Conservation (phyloP, 1,140 invertebrate genomes). For the Teleopsis dalmanni region DNA sequence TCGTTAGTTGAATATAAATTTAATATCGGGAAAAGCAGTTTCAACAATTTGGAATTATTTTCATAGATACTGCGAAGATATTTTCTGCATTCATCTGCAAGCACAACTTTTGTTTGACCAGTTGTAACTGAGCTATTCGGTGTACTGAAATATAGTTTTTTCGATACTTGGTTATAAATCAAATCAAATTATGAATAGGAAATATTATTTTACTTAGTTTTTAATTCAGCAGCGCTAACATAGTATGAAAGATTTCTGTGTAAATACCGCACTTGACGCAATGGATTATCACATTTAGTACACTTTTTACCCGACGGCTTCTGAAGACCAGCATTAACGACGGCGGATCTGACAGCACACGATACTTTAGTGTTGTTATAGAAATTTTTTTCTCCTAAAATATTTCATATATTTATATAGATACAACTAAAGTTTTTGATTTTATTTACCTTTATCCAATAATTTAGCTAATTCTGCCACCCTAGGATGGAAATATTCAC, state of each 20-base stretch:
- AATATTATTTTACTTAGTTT: slow-evolving; percentile 24
- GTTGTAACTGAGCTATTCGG: neutral
- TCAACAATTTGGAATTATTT: slow-evolving; percentile 66
- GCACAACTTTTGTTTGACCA: slow-evolving; percentile 36
- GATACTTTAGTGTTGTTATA: slow-evolving; percentile 48
- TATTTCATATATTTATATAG: neutral
- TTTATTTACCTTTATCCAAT: slow-evolving; percentile 20
- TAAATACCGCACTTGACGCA: slow-evolving; percentile 55
- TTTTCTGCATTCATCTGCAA: slow-evolving; percentile 57
- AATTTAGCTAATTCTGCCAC: slow-evolving; percentile 28
- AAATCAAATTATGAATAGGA: neutral
- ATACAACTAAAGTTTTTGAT: no score
- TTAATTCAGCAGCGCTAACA: slow-evolving; percentile 41
- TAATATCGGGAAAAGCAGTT: slow-evolving; percentile 66
- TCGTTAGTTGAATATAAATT: slow-evolving; percentile 41
- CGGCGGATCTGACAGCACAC: slow-evolving; percentile 53
- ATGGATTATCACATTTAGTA: slow-evolving; percentile 52
- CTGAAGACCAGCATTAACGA: slow-evolving; percentile 52
- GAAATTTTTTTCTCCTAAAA: slow-evolving; percentile 13
- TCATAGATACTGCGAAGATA: slow-evolving; percentile 70
- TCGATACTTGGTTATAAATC: neutral
- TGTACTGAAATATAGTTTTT: slow-evolving; percentile 12
- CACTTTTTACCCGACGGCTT: slow-evolving; percentile 50
- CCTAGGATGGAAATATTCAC: slow-evolving; percentile 31
- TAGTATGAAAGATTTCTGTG: slow-evolving; percentile 55